Evolutionary conservation across 2,888 invertebrate species (phyloP).

Genomic region (Eilema sororculum): DNA sequence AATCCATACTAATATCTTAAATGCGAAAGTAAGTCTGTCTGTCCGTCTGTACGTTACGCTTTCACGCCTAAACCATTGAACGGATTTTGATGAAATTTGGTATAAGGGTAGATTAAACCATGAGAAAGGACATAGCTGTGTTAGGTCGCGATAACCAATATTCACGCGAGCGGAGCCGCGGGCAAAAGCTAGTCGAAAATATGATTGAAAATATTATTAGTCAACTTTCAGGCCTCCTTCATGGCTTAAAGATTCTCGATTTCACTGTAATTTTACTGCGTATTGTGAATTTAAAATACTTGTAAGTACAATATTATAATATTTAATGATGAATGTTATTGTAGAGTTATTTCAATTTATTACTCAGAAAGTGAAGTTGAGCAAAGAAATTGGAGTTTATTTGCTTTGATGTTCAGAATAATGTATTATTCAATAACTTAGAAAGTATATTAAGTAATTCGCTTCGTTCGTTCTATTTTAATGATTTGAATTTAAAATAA

Average conservation of each 20-base stretch:
- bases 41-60: no score
- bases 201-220: not conserved
- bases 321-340: not conserved
- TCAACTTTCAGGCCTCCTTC: not conserved
- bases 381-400: conserved; percentile 7
- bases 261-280: not conserved
- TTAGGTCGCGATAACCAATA: no score
- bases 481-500: conserved; percentile 8
- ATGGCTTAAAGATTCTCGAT: not conserved
- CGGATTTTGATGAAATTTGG: no score
- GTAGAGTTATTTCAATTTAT: not conserved
- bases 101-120: no score
- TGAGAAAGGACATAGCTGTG: no score
- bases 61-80: no score
- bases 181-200: no score
- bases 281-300: not conserved
- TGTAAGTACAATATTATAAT: not conserved
- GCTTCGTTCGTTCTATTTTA: conserved; percentile 13
- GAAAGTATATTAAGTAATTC: conserved; percentile 22
- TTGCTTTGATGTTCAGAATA: conserved; percentile 39
- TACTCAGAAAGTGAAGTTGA: not conserved
- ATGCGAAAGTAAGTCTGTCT: no score
- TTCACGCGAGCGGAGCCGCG: no score
- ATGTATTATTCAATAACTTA: conserved; percentile 38
- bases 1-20: no score